Base-by-base conservation (phyloP, 2,888 invertebrate species). In the Thera obeliscata region DNA sequence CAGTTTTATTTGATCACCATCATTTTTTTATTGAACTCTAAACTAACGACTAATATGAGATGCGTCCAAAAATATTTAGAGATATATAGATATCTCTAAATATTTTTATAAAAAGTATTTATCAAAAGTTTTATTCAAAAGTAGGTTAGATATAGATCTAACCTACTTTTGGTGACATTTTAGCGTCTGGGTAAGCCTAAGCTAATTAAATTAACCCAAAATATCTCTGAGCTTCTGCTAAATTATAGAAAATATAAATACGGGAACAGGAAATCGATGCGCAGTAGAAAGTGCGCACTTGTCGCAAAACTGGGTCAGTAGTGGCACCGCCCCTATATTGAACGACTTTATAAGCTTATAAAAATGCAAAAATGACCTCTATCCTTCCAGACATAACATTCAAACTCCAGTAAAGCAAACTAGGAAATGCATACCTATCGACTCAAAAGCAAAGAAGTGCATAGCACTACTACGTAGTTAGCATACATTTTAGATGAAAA, bases 311-410 rank as follows among this genome's bases (percentile, higher is more conserved):
- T 94, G 84, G 94, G 94, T 94, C 93, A 93, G 92, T 93, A 93
- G 94, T 91, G 78, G 86, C 87, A 78, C 90, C 93, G 91, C 93
- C 94, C 90, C 87, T 91, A 91, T 94, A 94, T 94, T 86, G 94
- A 94, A 87, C 93, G 86, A 77, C 81, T 74, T 79, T 79, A 76
- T 77, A 74, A 73, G 71, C 77, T 73, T 77, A 66, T 74, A 78
- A 79, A 83, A 83, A 77, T 74, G 76, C 84, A 70, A 87, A 90
- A 90, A 85, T 87, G 83, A 83, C 86, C 91, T 80, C 83, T 93
- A 83, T 79, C 66, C 64, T 72, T 67, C 75, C 79, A 78, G 76
- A 74, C 78, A 83, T 86, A 92, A 74, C 79, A 78, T 72, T 83
- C 82, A 88, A 83, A 85, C 74, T 89, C 66, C 74, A 55, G 70